Conservation (phyloP, 2,888 invertebrate genomes). For the Meiosimyza platycephala region DNA sequence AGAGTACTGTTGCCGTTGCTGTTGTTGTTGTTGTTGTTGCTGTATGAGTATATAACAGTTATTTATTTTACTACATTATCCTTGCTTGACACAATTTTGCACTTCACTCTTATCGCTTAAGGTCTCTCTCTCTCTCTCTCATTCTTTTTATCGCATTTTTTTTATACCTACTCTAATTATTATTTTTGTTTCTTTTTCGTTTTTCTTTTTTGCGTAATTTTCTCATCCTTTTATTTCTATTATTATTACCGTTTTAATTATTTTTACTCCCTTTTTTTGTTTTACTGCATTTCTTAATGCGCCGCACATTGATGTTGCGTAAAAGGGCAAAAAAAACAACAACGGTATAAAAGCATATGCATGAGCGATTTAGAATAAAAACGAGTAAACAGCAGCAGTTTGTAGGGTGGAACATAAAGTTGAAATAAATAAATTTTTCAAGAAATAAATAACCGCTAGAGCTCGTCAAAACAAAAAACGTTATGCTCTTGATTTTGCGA, state of each 20-base stretch:
- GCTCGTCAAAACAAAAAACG: too few species aligned
- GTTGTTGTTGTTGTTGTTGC: constrained; percentile 1
- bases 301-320: too few species aligned
- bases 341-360: neutral
- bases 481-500: too few species aligned
- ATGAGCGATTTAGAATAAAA: neutral
- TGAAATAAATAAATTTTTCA: too few species aligned
- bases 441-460: too few species aligned
- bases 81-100: constrained; percentile 21
- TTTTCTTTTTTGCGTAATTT: neutral
- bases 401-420: too few species aligned
- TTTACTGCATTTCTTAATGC: neutral
- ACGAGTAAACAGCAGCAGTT: neutral
- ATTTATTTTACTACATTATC: constrained; percentile 20
- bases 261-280: neutral
- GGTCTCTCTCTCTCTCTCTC: too few species aligned
- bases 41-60: neutral
- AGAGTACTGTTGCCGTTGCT: neutral
- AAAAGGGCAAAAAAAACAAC: neutral
- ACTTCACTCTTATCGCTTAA: constrained; percentile 8
- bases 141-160: neutral
- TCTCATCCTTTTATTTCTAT: neutral
- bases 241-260: constrained; percentile 1
- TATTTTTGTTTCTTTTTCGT: neutral
- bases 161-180: too few species aligned